phyloP scores from a whole-genome alignment of 2,888 invertebrate genomes.

The Anthophora plumipes region DNA sequence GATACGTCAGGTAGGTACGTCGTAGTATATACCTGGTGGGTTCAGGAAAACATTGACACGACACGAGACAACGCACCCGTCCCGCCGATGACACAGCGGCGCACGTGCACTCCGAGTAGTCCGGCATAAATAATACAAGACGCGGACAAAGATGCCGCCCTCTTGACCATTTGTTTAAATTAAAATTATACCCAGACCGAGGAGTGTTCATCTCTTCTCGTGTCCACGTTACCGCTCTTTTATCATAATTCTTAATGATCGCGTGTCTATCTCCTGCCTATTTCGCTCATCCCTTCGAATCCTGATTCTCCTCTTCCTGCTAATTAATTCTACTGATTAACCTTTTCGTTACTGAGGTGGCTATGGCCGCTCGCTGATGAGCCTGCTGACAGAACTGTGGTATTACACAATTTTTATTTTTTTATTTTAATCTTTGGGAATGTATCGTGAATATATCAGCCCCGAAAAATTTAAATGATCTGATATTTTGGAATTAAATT shows the following conservation, averaged over 20 bases:
- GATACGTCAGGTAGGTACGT: slow-evolving; percentile 55
- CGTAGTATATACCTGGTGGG: slow-evolving; percentile 76
- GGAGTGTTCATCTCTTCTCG: slow-evolving; percentile 46
- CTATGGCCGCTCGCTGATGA: no score
- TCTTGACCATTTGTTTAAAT: slow-evolving; percentile 84
- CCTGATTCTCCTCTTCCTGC: background rate
- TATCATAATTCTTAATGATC: slow-evolving; percentile 82
- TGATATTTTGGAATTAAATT: no score
- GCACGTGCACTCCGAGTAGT: slow-evolving; percentile 83
- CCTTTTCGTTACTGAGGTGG: no score
- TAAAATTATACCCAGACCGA: slow-evolving; percentile 81
- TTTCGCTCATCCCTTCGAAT: background rate
- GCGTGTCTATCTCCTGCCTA: slow-evolving; percentile 58
- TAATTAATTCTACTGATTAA: background rate
- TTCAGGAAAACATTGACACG: slow-evolving; percentile 81
- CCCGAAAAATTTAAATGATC: no score
- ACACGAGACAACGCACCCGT: slow-evolving; percentile 78
- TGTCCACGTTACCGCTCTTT: slow-evolving; percentile 69
- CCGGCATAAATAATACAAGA: slow-evolving; percentile 84
- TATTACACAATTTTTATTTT: no score
- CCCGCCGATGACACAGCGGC: slow-evolving; percentile 83
- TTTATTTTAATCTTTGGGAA: no score
- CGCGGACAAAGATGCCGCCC: slow-evolving; percentile 85
- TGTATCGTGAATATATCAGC: no score
- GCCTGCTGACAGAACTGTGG: no score